These are phyloP conservation scores for Drosophila multiciliata DNA, from an alignment of 2,888 invertebrate species.

Conservation along the genomic window DNA sequence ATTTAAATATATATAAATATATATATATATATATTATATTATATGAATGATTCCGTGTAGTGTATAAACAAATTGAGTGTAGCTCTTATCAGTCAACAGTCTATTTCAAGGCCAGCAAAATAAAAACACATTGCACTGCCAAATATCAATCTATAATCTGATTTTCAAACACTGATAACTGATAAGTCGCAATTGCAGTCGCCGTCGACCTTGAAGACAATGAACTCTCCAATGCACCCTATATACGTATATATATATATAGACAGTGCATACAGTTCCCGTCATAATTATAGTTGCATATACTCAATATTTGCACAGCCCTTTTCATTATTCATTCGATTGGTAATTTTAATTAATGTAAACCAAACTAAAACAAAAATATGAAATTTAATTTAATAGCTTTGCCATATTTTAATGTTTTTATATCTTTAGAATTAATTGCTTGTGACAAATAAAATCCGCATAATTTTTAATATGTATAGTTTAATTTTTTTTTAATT, in stretches of 20 bases:
- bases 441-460: no score
- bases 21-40: background rate
- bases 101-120: slow-evolving; percentile 29
- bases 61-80: slow-evolving; percentile 1
- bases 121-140: slow-evolving; percentile 1
- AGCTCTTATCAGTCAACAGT: slow-evolving; percentile 43
- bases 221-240: slow-evolving; percentile 50
- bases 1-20: background rate
- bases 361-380: no score
- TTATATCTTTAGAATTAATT: no score
- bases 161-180: slow-evolving; percentile 36
- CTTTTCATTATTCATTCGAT: background rate
- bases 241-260: slow-evolving; percentile 4
- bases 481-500: background rate
- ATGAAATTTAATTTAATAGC: no score
- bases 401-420: background rate
- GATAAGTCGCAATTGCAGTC: slow-evolving; percentile 23
- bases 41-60: background rate
- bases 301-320: background rate
- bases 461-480: background rate
- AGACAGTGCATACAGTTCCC: background rate
- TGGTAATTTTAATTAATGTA: no score
- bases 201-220: slow-evolving; percentile 67
- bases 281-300: background rate
- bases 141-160: slow-evolving; percentile 50